Percentiles rank a stretch among this genome's conserved stretches.
Conservation (phyloP, 2,797 vertebrate genomes). For the Mormyrops boulengeri region DNA sequence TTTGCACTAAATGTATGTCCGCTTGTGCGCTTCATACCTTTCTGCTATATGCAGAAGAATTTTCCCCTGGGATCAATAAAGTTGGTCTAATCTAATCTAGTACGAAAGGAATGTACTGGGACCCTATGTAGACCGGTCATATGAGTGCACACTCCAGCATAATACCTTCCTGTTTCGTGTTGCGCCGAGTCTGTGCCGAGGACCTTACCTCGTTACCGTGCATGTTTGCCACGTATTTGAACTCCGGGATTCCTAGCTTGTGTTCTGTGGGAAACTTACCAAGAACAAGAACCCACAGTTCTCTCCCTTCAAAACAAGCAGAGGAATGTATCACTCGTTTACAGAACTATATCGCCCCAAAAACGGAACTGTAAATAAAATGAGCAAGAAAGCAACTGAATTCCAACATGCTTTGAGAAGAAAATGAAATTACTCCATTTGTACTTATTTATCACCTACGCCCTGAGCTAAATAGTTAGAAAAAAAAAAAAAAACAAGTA, state of each 20-base stretch:
- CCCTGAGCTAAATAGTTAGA: background rate
- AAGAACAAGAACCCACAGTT: constrained; percentile 72
- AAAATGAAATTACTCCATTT: background rate
- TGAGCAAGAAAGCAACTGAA: background rate
- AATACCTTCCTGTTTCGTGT: background rate
- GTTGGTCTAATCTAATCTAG: background rate
- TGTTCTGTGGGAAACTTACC: constrained; percentile 65
- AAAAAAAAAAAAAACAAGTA: background rate
- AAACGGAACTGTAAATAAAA: background rate
- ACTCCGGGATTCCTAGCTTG: constrained; percentile 70
- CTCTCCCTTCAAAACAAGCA: constrained; percentile 55
- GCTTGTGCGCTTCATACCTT: background rate
- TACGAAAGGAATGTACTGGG: background rate
- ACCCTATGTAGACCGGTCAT: background rate
- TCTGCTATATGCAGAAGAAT: background rate
- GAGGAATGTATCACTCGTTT: background rate
- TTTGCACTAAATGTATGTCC: background rate
- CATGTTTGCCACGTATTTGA: constrained; percentile 75
- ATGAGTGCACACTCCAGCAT: background rate
- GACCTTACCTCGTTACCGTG: constrained; percentile 74
- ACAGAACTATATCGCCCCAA: background rate
- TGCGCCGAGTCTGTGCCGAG: background rate
- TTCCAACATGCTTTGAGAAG: background rate
- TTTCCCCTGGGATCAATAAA: background rate
- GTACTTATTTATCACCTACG: background rate